Evolutionary conservation across 2,797 vertebrate species (phyloP), one percentile per base, ranked within the genome.

Genomic region (Leucoraja ocellata): DNA sequence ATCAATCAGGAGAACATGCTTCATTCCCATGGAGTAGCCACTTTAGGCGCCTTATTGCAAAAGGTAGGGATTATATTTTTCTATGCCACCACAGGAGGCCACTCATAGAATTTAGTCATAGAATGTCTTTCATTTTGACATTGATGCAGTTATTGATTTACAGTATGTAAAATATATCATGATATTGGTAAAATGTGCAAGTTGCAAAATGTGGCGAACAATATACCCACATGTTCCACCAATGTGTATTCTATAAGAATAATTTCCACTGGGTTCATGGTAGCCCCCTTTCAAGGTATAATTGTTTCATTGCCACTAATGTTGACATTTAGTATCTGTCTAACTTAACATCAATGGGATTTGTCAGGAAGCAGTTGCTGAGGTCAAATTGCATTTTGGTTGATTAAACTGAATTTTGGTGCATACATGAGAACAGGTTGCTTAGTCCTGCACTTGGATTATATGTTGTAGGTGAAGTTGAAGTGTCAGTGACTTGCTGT

Each of bases 1-100:
- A 97, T 99, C 95, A 99, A 99, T 96, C 98, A 99, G 96, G 99
- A 99, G 95, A 98, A 95, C 94, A 96, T 99, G 93, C 96, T 98
- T 93, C 97, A 99, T 95, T 97, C 97, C 0, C 97, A 99, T 79
- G 97, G 97, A 73, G 97, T 97, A 74, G 96, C 96, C 16, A 98
- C 98, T 0, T 95, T 99, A 93, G 98, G 98, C 94, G 97, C 96
- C 10, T 97, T 99, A 94, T 97, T 99, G 94, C 98, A 98, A 95
- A 99, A 98, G 97, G 98, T 99, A 93, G 94, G 93, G 81, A n/a
- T 21, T 3, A 9, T 81, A 16, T 80, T 46, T 39, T 93, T 18
- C 23, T 84, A 3, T 61, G 25, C 10, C 54, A 11, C 54, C 21
- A 25, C 11, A 58, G 54, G 23, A 25, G 10, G 54, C 58, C 25